Percentiles rank a stretch among this genome's conserved stretches.
Evolutionary conservation across 2,113 vertebrate genomes (phyloP).

Genomic region (Ammodytes dubius): DNA sequence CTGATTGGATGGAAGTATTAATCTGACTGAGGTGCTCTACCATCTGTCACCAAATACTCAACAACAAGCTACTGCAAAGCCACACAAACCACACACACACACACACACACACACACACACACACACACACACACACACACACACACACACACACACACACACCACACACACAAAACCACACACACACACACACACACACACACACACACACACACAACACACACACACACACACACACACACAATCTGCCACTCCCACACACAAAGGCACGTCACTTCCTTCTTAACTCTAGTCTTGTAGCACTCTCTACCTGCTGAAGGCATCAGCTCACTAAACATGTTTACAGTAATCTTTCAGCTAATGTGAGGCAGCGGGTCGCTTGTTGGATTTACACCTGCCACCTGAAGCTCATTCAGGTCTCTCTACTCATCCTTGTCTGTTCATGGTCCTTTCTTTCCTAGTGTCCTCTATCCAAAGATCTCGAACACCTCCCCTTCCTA

Average conservation of each 20-base stretch:
- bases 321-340: conserved; percentile 57
- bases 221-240: conserved; percentile 33
- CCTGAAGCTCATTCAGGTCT: conserved; percentile 1
- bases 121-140: too few species aligned
- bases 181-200: conserved; percentile 15
- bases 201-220: conserved; percentile 37
- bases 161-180: too few species aligned
- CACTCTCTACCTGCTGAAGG: conserved; percentile 36
- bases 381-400: conserved; percentile 38
- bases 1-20: conserved; percentile 84
- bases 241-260: conserved; percentile 2
- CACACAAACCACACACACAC: conserved; percentile 60
- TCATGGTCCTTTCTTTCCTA: not conserved
- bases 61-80: conserved; percentile 53
- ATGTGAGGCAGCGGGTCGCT: conserved; percentile 33
- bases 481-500: conserved; percentile 20
- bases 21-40: conserved; percentile 82
- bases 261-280: conserved; percentile 24
- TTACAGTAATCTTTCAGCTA: conserved; percentile 59
- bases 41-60: conserved; percentile 81
- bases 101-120: too few species aligned
- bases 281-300: conserved; percentile 10
- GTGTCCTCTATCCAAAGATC: not conserved
- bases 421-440: conserved; percentile 12
- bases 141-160: too few species aligned